These are phyloP conservation scores for Ibidorhyncha struthersii DNA, from an alignment of 2,113 vertebrate genomes.

Conservation along the genomic window DNA sequence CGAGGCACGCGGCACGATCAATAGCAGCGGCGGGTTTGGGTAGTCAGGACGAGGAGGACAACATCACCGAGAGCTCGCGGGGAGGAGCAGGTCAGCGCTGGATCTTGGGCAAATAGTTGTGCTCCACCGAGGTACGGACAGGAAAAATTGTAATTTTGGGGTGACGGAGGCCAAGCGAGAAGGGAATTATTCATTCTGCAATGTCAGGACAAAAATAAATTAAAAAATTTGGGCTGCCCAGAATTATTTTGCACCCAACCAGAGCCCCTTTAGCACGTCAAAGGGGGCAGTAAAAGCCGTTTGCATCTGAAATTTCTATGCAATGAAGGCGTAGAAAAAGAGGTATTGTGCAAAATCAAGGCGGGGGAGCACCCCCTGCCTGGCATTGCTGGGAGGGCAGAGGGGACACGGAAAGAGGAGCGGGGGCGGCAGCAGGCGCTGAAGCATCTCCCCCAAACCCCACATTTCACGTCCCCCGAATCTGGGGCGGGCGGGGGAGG, in stretches of 20 bases:
- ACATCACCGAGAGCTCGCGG: background rate
- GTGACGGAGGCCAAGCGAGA: no score
- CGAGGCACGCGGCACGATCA: background rate
- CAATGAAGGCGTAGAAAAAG: background rate
- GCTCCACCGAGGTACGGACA: background rate
- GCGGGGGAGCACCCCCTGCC: background rate
- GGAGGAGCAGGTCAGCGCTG: background rate
- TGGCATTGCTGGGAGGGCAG: background rate
- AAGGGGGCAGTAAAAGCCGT: background rate
- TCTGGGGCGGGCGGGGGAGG: background rate
- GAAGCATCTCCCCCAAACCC: background rate
- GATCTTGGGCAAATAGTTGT: no score
- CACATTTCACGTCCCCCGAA: background rate
- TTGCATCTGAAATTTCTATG: no score
- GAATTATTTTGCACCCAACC: background rate
- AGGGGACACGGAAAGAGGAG: background rate
- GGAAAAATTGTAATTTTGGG: background rate
- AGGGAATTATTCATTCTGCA: background rate
- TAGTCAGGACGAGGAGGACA: background rate
- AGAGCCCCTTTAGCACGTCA: background rate
- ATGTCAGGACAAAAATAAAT: no score
- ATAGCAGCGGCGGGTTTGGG: background rate
- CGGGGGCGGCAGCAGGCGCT: background rate
- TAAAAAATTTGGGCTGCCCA: no score
- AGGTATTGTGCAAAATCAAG: background rate